Base-by-base conservation (phyloP, 1,140 invertebrate species). In the Sarcophaga peregrina region DNA sequence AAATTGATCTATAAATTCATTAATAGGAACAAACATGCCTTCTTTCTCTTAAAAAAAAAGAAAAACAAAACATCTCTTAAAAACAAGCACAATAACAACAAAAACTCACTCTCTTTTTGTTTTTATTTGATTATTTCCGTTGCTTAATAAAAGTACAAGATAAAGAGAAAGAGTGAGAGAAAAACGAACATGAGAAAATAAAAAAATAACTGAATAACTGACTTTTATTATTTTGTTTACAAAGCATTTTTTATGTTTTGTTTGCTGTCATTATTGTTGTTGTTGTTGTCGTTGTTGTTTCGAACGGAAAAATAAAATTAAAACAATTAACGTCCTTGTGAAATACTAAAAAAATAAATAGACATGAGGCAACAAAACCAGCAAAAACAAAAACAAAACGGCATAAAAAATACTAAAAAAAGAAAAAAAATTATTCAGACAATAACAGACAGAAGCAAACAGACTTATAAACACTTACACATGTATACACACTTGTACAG, bases 301-400 rank as follows among this genome's bases (percentile, higher is more conserved):
- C n/a, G 17, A 68, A 68, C 62, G 62, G 62, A 68, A 68, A 68
- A 68, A 68, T 68, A 68, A 68, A 68, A 68, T 68, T 68, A 68
- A 68, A 68, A 68, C 62, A 68, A 68, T 68, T 68, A 68, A 68
- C 62, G 62, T 68, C 62, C 62, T 68, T 68, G 62, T 68, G 20
- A n/a, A 68, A 68, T 68, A 68, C 62, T 68, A 68, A 68, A 68
- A 68, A 68, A 68, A 68, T 68, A 62, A 62, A 37, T 37, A 37
- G 25, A 37, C 25, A 37, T 37, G 25, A 37, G 25, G 1, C 1
- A 37, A 37, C 1, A 37, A 37, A 1, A 37, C 1, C 25, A 37
- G 4, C 25, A 37, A 37, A 1, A 37, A 4, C 25, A 37, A 37
- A 37, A 37, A n/a, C n/a, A 37, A 37, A 37, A 37, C 25, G 25